phyloP scores from a whole-genome alignment of 1,140 invertebrate genomes.

The Nephotettix cincticeps region DNA sequence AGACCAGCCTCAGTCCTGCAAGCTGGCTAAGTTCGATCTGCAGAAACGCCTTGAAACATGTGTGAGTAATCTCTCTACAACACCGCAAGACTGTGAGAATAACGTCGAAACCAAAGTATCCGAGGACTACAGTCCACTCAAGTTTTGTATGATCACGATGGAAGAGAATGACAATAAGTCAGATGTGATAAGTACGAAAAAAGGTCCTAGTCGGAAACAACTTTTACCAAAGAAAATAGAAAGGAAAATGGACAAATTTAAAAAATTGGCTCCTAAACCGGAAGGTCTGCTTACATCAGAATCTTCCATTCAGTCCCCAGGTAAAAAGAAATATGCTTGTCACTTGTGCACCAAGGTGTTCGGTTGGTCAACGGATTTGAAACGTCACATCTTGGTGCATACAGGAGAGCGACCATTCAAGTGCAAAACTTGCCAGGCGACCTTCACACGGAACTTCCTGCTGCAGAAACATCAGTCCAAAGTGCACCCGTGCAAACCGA shows the following conservation, averaged over 20 bases:
- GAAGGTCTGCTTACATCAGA: not conserved
- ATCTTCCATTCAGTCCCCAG: not conserved
- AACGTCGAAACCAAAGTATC: not conserved
- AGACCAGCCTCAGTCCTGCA: not conserved
- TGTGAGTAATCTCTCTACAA: slow-evolving; percentile 30
- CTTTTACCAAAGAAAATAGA: slow-evolving; percentile 35
- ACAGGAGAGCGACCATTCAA: slow-evolving; percentile 74
- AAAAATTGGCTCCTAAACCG: slow-evolving; percentile 23
- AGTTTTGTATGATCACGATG: slow-evolving; percentile 41
- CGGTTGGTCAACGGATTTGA: slow-evolving; percentile 48
- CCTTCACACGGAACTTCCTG: slow-evolving; percentile 58
- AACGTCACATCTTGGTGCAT: slow-evolving; percentile 69
- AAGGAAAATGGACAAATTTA: not conserved
- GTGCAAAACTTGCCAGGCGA: slow-evolving; percentile 74
- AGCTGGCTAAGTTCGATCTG: slow-evolving; percentile 33
- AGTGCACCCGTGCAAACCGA: slow-evolving; percentile 38
- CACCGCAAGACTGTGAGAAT: too few species aligned
- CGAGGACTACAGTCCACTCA: slow-evolving; percentile 42
- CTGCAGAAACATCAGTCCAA: slow-evolving; percentile 46
- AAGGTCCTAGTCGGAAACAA: slow-evolving; percentile 32
- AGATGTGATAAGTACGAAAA: slow-evolving; percentile 8
- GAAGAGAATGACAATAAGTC: slow-evolving; percentile 35
- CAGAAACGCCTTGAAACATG: slow-evolving; percentile 37
- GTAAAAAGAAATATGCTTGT: slow-evolving; percentile 43
- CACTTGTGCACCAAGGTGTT: slow-evolving; percentile 44